Conservation (phyloP, 2,113 vertebrate species). For the Odocoileus hemionus region DNA sequence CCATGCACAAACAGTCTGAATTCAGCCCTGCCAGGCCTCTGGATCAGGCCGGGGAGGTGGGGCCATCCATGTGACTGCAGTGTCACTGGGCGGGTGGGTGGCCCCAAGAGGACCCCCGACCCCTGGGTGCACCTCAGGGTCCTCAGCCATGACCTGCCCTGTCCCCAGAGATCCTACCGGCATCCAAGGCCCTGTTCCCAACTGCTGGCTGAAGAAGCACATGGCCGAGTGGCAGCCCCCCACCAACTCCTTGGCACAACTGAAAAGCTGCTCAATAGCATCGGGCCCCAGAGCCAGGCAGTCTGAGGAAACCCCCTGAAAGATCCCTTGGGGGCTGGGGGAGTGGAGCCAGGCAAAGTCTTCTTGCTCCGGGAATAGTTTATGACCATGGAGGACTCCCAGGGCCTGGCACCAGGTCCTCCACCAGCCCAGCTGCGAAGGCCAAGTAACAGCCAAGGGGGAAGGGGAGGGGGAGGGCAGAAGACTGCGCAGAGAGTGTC, state of each 20-base stretch:
- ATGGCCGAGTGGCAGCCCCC: background rate
- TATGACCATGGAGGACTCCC: background rate
- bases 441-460: background rate
- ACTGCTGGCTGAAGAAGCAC: accelerated
- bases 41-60: background rate
- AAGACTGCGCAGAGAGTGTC: accelerated
- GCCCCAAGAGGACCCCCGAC: background rate
- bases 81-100: background rate
- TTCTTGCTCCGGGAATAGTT: background rate
- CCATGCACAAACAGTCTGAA: background rate
- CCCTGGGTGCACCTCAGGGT: background rate
- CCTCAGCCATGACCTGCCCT: background rate
- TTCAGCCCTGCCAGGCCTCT: background rate
- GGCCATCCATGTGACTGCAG: background rate
- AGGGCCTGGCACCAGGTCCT: background rate
- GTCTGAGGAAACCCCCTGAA: slow-evolving; percentile 48
- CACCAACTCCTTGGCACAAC: too few relatives aligned
- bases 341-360: background rate
- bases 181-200: background rate
- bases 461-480: accelerated
- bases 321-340: background rate
- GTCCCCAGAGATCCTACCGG: background rate
- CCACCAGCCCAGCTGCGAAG: background rate
- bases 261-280: background rate
- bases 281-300: accelerated